Conservation (phyloP, 2,113 vertebrate species). For the Hyperoodon ampullatus region DNA sequence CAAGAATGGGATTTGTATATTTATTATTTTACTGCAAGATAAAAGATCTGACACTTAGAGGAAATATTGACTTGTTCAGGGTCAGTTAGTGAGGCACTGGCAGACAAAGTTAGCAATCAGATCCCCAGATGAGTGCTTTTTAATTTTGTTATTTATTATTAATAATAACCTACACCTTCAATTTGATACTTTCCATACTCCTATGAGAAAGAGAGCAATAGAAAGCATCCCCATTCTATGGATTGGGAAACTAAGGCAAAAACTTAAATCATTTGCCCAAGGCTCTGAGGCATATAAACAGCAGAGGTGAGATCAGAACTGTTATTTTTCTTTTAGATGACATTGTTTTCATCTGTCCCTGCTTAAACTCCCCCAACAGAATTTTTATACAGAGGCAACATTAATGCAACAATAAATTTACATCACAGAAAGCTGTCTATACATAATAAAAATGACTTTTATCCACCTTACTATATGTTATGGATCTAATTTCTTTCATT, state of each 20-base stretch:
- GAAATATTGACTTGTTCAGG: neutral
- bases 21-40: slow-evolving; percentile 30
- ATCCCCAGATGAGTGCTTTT: slow-evolving; percentile 2
- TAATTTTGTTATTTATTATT: neutral
- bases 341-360: neutral
- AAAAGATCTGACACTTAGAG: slow-evolving; percentile 14
- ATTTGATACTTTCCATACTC: slow-evolving; percentile 22
- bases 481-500: slow-evolving; percentile 49
- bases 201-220: neutral
- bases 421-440: neutral
- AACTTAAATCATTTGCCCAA: neutral
- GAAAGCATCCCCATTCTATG: neutral
- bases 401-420: slow-evolving; percentile 22
- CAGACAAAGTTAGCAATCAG: neutral
- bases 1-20: neutral
- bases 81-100: neutral
- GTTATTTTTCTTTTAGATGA: neutral
- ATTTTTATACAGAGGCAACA: neutral
- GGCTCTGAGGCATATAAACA: neutral
- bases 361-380: neutral
- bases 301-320: neutral
- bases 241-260: slow-evolving; percentile 21
- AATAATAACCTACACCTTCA: neutral
- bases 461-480: neutral
- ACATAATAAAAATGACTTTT: slow-evolving; percentile 38